These are phyloP conservation scores for Probaryconus sp. DNA, from an alignment of 1,140 invertebrate genomes.

Conservation along the genomic window DNA sequence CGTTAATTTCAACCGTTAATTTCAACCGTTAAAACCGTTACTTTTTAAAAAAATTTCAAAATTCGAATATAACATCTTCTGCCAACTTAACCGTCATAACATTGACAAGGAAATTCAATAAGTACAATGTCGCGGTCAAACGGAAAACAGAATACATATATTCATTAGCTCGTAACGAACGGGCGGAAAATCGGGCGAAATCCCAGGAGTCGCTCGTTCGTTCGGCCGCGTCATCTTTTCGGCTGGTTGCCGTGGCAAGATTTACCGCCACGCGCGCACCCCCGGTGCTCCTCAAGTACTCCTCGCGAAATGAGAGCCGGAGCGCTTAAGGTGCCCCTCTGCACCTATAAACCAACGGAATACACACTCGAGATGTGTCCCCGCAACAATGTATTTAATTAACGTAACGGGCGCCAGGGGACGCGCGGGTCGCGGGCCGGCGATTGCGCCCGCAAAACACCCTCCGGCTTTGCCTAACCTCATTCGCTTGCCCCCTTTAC, in stretches of 20 bases:
- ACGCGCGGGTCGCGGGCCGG: slow-evolving; percentile 61
- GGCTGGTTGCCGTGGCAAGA: slow-evolving; percentile 45
- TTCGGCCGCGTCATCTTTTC: slow-evolving; percentile 46
- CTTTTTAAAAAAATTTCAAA: no score
- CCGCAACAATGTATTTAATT: slow-evolving; percentile 80
- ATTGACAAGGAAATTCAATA: no score
- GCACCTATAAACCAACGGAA: slow-evolving; percentile 61
- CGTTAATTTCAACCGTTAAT: no score
- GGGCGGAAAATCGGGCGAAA: slow-evolving; percentile 39
- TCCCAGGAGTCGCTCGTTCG: slow-evolving; percentile 16
- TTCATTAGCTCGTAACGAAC: slow-evolving; percentile 29
- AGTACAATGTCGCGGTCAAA: no score
- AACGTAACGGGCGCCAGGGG: slow-evolving; percentile 77
- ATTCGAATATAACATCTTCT: no score
- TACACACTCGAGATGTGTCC: slow-evolving; percentile 68
- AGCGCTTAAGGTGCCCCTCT: slow-evolving; percentile 57
- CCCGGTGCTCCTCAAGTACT: slow-evolving; percentile 35
- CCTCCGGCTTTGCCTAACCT: slow-evolving; percentile 61
- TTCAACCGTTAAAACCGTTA: no score
- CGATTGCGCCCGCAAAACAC: slow-evolving; percentile 73
- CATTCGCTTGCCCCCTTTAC: slow-evolving; percentile 53
- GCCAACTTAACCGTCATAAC: no score
- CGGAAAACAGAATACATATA: slow-evolving; percentile 20
- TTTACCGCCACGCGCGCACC: slow-evolving; percentile 30
- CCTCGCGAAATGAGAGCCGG: slow-evolving; percentile 50